phyloP scores from a whole-genome alignment of 2,113 vertebrate genomes.

The Dicrurus megarhynchus region DNA sequence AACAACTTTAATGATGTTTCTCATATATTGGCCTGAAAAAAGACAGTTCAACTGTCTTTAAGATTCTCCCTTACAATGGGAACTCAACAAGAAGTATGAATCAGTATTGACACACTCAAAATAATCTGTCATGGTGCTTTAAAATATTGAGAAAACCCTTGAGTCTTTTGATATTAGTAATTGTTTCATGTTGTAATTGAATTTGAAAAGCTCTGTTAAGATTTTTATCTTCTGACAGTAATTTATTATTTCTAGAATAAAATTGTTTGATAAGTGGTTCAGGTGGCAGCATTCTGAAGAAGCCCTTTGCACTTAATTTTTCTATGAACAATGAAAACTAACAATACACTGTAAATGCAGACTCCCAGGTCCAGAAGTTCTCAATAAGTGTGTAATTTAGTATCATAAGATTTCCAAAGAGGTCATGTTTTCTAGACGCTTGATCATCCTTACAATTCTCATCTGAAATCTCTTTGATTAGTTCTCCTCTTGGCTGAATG shows the following conservation, averaged over 20 bases:
- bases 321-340: not conserved
- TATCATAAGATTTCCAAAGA: not conserved
- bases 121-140: slow-evolving; percentile 29
- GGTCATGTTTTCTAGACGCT: not conserved
- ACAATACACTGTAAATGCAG: not conserved
- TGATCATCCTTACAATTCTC: not conserved
- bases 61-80: not conserved
- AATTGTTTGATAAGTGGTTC: not conserved
- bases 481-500: not conserved
- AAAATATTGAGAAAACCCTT: slow-evolving; percentile 24
- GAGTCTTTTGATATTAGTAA: slow-evolving; percentile 4
- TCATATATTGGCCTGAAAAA: not conserved
- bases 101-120: slow-evolving; percentile 32
- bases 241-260: slow-evolving; percentile 1
- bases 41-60: not conserved
- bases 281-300: not conserved
- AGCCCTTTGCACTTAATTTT: not conserved
- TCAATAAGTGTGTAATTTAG: not conserved
- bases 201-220: slow-evolving; percentile 55
- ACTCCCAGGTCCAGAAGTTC: not conserved
- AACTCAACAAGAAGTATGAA: not conserved
- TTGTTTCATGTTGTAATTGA: slow-evolving; percentile 52
- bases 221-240: slow-evolving; percentile 41
- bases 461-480: not conserved
- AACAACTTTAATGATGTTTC: slow-evolving; percentile 2